These are phyloP conservation scores for Akabosia matsudoensis DNA, from an alignment of 1,140 invertebrate genomes.

Conservation along the genomic window DNA sequence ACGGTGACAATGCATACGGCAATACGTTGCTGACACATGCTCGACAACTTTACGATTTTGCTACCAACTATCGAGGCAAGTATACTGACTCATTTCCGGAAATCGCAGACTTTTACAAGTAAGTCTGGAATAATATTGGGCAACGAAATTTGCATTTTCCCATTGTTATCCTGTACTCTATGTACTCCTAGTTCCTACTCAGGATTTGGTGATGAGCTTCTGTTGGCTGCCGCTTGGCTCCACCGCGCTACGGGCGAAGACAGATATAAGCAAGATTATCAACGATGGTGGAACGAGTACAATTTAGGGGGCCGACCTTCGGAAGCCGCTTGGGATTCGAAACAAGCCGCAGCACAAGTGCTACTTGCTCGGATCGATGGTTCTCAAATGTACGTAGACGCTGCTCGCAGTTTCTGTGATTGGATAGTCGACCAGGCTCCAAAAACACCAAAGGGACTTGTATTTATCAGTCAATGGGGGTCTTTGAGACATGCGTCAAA, in stretches of 20 bases:
- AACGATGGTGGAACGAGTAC: constrained; percentile 56
- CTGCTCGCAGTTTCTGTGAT: constrained; percentile 57
- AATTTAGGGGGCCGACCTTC: constrained; percentile 54
- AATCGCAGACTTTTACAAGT: constrained; percentile 57
- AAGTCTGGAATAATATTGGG: background rate
- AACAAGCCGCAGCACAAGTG: constrained; percentile 59
- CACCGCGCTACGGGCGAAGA: constrained; percentile 59
- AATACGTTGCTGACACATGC: constrained; percentile 56
- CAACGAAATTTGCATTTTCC: background rate
- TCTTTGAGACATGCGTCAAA: constrained; percentile 60
- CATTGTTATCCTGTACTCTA: too few species aligned
- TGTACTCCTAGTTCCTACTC: constrained; percentile 41
- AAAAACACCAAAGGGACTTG: constrained; percentile 58
- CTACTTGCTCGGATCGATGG: constrained; percentile 56
- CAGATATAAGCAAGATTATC: constrained; percentile 58
- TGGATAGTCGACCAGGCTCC: constrained; percentile 54
- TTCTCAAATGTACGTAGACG: constrained; percentile 53
- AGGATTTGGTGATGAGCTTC: constrained; percentile 62
- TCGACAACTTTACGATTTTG: constrained; percentile 61
- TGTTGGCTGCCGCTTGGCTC: constrained; percentile 63
- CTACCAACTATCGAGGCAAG: constrained; percentile 56
- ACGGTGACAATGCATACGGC: constrained; percentile 37
- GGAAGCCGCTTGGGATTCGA: constrained; percentile 62
- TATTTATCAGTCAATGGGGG: constrained; percentile 60
- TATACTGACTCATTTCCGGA: constrained; percentile 60